Evolutionary conservation across 2,113 vertebrate species (phyloP).

Genomic region (Recurvirostra avosetta): DNA sequence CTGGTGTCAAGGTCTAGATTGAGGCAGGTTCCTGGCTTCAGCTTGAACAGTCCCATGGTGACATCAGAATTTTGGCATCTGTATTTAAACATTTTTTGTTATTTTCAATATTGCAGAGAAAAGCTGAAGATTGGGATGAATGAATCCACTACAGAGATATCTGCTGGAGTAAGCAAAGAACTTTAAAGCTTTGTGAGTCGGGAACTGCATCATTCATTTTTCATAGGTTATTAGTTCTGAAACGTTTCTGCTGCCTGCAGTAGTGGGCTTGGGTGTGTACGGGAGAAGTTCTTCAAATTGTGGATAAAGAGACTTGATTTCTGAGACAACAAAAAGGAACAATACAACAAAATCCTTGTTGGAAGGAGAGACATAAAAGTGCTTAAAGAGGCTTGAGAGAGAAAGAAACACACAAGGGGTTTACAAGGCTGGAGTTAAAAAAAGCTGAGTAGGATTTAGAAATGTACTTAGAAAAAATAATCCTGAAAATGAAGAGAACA

Average conservation of each 20-base stretch:
- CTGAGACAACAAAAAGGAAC: background rate
- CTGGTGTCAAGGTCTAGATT: background rate
- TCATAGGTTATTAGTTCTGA: background rate
- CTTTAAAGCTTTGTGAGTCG: background rate
- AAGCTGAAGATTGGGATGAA: background rate
- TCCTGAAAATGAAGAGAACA: constrained; percentile 11
- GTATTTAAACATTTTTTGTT: background rate
- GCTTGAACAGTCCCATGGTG: background rate
- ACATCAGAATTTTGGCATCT: background rate
- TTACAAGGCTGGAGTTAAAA: constrained; percentile 10
- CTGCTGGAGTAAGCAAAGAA: constrained; percentile 11
- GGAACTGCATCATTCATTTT: constrained; percentile 1
- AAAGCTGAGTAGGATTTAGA: constrained; percentile 24
- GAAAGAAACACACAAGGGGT: background rate
- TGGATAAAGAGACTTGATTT: background rate
- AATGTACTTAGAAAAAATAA: constrained; percentile 27
- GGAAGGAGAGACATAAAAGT: background rate
- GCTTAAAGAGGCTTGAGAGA: background rate
- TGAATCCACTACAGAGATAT: background rate
- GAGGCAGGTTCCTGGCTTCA: background rate
- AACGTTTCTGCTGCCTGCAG: background rate
- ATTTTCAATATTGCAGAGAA: background rate
- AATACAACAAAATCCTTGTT: background rate
- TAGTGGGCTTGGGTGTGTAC: background rate
- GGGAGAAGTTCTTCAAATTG: background rate